phyloP scores from a whole-genome alignment of 2,888 invertebrate genomes.

The Chalcosyrphus nemorum region DNA sequence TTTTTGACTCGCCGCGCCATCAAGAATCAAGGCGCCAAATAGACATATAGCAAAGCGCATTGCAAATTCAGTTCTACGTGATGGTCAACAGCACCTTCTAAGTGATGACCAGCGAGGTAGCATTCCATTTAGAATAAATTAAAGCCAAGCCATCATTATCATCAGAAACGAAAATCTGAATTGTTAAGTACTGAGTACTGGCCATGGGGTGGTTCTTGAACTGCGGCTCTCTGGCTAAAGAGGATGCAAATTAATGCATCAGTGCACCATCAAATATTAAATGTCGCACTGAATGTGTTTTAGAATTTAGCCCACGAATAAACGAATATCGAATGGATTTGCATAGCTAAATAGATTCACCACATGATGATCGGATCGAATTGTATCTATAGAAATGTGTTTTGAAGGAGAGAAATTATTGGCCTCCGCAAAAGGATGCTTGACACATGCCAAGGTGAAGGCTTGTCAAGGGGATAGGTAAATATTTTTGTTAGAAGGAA shows the following conservation, averaged over 20 bases:
- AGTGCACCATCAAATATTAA: conserved; percentile 60
- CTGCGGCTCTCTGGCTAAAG: conserved; percentile 22
- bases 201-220: conserved; percentile 60
- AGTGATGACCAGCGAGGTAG: not conserved
- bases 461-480: conserved; percentile 44
- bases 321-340: conserved; percentile 41
- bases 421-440: conserved; percentile 44
- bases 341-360: conserved; percentile 37
- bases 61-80: conserved; percentile 30
- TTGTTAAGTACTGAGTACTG: conserved; percentile 45
- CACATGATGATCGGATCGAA: conserved; percentile 36
- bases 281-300: conserved; percentile 50
- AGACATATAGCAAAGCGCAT: conserved; percentile 3
- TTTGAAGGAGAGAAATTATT: not conserved
- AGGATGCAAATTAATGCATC: conserved; percentile 60
- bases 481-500: conserved; percentile 50
- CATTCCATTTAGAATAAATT: conserved; percentile 34
- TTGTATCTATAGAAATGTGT: no score
- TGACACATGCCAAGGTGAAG: conserved; percentile 64
- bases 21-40: conserved; percentile 52
- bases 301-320: conserved; percentile 61
- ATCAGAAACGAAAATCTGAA: conserved; percentile 21
- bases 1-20: not conserved
- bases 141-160: conserved; percentile 8
- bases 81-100: conserved; percentile 27